A percentile compares a stretch with the other conserved stretches of the same genome.
phyloP scores from a whole-genome alignment of 2,113 vertebrate species.

The Ahaetulla prasina region DNA sequence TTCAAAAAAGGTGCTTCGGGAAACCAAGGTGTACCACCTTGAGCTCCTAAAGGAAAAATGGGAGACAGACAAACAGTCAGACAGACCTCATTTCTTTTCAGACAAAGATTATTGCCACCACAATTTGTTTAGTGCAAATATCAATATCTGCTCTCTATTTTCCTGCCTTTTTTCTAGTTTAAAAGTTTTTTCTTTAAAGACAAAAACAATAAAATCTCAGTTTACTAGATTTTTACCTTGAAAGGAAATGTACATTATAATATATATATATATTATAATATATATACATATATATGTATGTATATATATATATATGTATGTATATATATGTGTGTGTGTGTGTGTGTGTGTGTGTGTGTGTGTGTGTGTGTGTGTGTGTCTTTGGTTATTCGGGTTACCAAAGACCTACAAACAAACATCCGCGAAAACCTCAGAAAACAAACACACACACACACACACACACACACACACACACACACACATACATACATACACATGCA shows the following conservation, averaged over 20 bases:
- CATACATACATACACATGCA: no score
- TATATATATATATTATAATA: neutral
- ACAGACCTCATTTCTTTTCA: neutral
- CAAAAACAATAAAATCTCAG: neutral
- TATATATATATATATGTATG: no score
- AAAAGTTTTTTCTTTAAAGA: neutral
- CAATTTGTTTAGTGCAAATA: neutral
- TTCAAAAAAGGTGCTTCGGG: neutral
- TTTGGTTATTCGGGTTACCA: no score
- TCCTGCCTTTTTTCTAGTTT: neutral
- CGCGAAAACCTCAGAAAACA: no score
- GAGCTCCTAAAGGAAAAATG: neutral
- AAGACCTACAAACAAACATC: no score
- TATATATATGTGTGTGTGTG: no score
- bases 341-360: no score
- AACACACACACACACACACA: no score
- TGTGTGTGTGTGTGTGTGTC: no score
- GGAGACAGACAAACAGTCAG: neutral
- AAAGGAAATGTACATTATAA: neutral
- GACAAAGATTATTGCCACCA: neutral
- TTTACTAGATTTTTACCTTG: neutral
- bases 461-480: no score
- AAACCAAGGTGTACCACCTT: neutral
- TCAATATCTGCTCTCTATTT: no score
- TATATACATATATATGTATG: no score